Conservation (phyloP, 2,797 vertebrate species). For the Loriculus beryllinus region DNA sequence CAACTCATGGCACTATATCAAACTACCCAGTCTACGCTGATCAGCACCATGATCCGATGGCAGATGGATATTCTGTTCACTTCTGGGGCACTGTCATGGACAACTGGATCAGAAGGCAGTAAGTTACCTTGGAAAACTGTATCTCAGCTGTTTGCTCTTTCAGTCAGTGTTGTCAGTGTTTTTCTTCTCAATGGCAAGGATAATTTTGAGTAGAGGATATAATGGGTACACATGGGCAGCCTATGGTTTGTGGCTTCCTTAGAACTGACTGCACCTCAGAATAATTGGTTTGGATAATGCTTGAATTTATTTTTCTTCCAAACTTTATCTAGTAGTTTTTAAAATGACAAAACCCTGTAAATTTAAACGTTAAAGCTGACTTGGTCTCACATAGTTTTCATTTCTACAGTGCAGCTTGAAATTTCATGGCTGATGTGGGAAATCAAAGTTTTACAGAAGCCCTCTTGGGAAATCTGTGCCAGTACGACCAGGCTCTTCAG, state of each 20-base stretch:
- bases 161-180: background rate
- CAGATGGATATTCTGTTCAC: background rate
- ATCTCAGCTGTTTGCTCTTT: background rate
- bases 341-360: background rate
- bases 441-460: background rate
- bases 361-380: background rate
- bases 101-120: background rate
- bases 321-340: background rate
- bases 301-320: background rate
- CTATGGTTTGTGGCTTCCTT: background rate
- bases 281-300: background rate
- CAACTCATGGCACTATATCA: background rate
- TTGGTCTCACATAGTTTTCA: background rate
- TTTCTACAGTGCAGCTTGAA: background rate
- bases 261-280: background rate
- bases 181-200: background rate
- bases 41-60: background rate
- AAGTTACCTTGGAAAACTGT: background rate
- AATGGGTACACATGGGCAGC: accelerated
- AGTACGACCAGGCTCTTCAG: background rate
- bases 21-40: accelerated
- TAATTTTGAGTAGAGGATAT: background rate
- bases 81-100: background rate
- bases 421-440: background rate
- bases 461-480: background rate